phyloP scores from a whole-genome alignment of 92 coral and sea anemone species.

The Epizoanthus rinbou region DNA sequence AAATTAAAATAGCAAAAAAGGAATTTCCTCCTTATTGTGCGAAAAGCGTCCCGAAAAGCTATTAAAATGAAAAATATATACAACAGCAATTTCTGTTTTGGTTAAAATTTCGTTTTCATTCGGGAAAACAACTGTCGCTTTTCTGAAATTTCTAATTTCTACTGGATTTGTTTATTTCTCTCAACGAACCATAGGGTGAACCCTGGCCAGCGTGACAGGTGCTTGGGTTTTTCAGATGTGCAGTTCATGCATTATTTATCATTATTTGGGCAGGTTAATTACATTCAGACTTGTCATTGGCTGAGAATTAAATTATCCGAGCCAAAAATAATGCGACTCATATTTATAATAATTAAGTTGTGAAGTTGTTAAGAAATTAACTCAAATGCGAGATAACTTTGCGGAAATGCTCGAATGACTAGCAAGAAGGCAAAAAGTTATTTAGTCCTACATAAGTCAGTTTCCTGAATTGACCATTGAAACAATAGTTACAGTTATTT shows the following conservation, averaged over 20 bases:
- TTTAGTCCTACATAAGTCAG: neutral
- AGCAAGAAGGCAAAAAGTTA: slow-evolving; percentile 8
- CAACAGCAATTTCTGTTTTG: neutral
- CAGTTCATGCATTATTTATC: slow-evolving; percentile 90
- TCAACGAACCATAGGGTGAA: slow-evolving; percentile 13
- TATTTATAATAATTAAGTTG: slow-evolving; percentile 82
- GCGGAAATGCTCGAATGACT: slow-evolving; percentile 16
- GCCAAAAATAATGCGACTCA: slow-evolving; percentile 81
- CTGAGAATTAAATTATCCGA: slow-evolving; percentile 69
- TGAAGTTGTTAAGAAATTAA: slow-evolving; percentile 93
- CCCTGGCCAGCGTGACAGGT: slow-evolving; percentile 55
- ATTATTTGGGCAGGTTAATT: slow-evolving; percentile 85
- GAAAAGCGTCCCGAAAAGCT: neutral
- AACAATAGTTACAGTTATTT: neutral
- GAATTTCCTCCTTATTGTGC: neutral
- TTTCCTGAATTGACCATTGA: neutral
- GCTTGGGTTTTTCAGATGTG: slow-evolving; percentile 90
- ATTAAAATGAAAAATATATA: neutral
- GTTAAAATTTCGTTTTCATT: neutral
- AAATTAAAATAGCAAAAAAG: slow-evolving; percentile 17
- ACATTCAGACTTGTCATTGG: slow-evolving; percentile 72
- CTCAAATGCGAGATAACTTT: slow-evolving; percentile 68
- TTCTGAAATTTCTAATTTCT: neutral
- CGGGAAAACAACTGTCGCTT: neutral
- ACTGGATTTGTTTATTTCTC: neutral